Evolutionary conservation across 2,888 invertebrate genomes (phyloP).

Genomic region (Tortricodes alternella): DNA sequence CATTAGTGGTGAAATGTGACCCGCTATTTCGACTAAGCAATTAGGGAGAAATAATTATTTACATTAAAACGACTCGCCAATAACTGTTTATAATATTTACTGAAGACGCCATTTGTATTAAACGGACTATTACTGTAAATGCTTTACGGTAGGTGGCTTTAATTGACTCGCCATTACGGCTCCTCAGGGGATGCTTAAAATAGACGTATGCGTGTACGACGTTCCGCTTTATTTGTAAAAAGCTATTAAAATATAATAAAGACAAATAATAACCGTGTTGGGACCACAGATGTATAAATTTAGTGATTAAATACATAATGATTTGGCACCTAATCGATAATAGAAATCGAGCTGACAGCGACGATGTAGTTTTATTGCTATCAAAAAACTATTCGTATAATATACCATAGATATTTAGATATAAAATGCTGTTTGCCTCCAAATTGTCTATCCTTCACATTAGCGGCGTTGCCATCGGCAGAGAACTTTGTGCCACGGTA

Average conservation of each 20-base stretch:
- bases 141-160: conserved; percentile 59
- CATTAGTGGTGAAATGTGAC: conserved; percentile 72
- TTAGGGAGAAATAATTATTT: conserved; percentile 77
- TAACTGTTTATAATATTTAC: conserved; percentile 68
- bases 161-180: conserved; percentile 59
- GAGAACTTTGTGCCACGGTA: conserved; percentile 23
- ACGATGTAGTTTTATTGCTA: background rate
- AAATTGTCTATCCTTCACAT: conserved; percentile 15
- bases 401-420: background rate
- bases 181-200: conserved; percentile 40
- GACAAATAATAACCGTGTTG: conserved; percentile 31
- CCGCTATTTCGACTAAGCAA: conserved; percentile 62
- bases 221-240: conserved; percentile 29
- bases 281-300: conserved; percentile 29
- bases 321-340: no score
- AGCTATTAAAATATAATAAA: conserved; percentile 29
- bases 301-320: no score
- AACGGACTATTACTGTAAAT: conserved; percentile 72
- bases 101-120: conserved; percentile 62
- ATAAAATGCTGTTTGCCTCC: conserved; percentile 1
- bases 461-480: conserved; percentile 18
- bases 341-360: no score
- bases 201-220: conserved; percentile 32
- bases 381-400: background rate
- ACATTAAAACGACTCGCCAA: conserved; percentile 69